These are phyloP conservation scores for Amblyopsis hoosieri DNA, from an alignment of 2,797 vertebrate species.

Conservation along the genomic window DNA sequence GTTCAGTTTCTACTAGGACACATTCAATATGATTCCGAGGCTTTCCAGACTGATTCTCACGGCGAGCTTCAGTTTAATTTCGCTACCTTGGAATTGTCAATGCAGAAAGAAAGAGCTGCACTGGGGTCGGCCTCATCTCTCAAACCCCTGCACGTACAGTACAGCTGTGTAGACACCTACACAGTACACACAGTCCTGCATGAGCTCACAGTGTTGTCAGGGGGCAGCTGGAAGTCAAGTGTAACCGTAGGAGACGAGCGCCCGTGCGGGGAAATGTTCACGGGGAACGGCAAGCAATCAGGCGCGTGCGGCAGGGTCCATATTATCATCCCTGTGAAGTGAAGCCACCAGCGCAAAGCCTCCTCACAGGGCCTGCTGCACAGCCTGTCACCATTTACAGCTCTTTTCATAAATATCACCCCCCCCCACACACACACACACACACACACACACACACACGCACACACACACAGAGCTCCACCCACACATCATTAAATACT, in stretches of 20 bases:
- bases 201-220: slow-evolving; percentile 5
- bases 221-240: slow-evolving; percentile 29
- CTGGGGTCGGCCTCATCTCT: no score
- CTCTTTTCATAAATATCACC: slow-evolving; percentile 49
- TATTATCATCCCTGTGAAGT: slow-evolving; percentile 9
- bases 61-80: no score
- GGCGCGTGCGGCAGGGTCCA: slow-evolving; percentile 28
- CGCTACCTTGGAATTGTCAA: no score
- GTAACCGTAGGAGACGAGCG: slow-evolving; percentile 42
- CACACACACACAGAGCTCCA: no score
- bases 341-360: no score
- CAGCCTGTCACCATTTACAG: slow-evolving; percentile 9
- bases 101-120: no score
- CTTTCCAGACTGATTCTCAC: no score
- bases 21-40: no score
- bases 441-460: no score
- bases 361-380: slow-evolving; percentile 22
- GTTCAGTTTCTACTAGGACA: no score
- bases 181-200: background rate
- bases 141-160: no score
- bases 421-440: background rate
- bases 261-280: slow-evolving; percentile 17
- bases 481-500: slow-evolving; percentile 6
- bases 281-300: slow-evolving; percentile 43
- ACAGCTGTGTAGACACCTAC: no score